Conservation (phyloP, 2,888 invertebrate genomes). For the Pterostichus niger region DNA sequence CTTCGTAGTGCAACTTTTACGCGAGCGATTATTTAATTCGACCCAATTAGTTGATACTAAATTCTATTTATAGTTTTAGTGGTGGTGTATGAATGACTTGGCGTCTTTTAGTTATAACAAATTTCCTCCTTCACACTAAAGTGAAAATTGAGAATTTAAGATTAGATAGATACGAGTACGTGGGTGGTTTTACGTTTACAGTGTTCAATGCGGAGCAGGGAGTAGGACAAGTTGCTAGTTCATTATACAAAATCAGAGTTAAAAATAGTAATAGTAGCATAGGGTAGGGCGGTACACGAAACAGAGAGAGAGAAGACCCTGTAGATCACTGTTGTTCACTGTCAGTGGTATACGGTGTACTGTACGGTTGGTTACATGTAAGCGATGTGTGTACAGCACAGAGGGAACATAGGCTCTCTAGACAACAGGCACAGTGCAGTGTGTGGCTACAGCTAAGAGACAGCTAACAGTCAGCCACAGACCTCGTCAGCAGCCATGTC, state of each 20-base stretch:
- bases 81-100: constrained; percentile 44
- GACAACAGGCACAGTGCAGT: constrained; percentile 66
- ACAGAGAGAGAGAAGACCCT: constrained; percentile 48
- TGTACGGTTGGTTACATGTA: constrained; percentile 50
- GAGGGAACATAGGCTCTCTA: constrained; percentile 59
- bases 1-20: constrained; percentile 56
- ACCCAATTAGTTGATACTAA: constrained; percentile 46
- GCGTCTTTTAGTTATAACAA: constrained; percentile 38
- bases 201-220: constrained; percentile 27
- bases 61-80: constrained; percentile 44
- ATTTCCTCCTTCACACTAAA: constrained; percentile 56
- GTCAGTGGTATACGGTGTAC: constrained; percentile 24
- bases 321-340: constrained; percentile 37
- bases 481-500: constrained; percentile 77
- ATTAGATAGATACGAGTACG: constrained; percentile 30
- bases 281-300: constrained; percentile 45
- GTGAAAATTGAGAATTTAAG: constrained; percentile 39
- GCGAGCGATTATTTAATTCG: constrained; percentile 55
- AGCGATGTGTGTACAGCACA: constrained; percentile 63
- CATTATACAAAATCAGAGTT: constrained; percentile 33
- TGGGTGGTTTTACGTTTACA: constrained; percentile 29
- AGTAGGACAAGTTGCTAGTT: constrained; percentile 33
- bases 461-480: constrained; percentile 67
- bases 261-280: constrained; percentile 41
- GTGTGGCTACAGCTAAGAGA: constrained; percentile 65